Evolutionary conservation across 2,797 vertebrate species (phyloP).

Genomic region (Coregonus sp.): DNA sequence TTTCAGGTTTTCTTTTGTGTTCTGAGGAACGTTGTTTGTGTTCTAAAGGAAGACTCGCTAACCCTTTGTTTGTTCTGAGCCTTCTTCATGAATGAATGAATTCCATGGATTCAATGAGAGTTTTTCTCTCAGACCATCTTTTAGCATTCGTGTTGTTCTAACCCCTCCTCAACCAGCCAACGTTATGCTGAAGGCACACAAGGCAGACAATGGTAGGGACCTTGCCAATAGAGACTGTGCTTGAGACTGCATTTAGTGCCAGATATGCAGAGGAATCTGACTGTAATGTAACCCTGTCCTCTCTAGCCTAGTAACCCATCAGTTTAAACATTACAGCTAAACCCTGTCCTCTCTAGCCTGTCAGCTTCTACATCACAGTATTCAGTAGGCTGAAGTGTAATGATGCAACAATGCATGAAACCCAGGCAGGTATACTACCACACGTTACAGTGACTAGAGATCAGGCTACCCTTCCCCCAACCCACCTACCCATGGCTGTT

Average conservation of each 20-base stretch:
- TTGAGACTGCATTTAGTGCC: no score
- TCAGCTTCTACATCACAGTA: background rate
- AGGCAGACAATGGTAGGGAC: background rate
- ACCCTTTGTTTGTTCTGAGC: background rate
- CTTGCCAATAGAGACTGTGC: background rate
- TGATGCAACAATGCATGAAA: background rate
- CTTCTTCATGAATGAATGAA: background rate
- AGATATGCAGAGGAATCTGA: background rate
- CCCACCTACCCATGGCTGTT: background rate
- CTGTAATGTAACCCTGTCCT: no score
- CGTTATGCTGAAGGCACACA: background rate
- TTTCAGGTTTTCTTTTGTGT: background rate
- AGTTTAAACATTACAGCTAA: background rate
- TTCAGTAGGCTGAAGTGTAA: no score
- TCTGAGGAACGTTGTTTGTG: background rate
- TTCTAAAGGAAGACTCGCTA: background rate
- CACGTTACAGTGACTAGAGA: background rate
- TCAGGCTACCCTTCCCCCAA: background rate
- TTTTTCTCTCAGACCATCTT: background rate
- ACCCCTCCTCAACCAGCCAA: background rate
- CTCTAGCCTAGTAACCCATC: background rate
- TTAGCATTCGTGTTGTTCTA: background rate
- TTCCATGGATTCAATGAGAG: background rate
- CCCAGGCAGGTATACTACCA: background rate
- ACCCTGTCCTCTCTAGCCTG: background rate